phyloP scores from a whole-genome alignment of 1,140 invertebrate species.

The honey bee (Apis mellifera) region DNA sequence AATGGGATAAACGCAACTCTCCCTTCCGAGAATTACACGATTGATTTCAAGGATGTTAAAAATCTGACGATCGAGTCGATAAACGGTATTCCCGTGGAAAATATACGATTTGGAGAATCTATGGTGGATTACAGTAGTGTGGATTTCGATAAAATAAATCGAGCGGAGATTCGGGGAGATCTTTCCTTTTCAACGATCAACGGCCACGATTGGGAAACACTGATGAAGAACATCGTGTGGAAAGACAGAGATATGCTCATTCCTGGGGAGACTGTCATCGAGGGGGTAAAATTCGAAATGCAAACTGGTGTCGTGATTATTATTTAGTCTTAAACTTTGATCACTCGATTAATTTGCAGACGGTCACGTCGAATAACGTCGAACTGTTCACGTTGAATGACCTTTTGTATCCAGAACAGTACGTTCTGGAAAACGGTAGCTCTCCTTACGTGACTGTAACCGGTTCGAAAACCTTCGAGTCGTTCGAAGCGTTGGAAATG shows the following conservation, averaged over 20 bases:
- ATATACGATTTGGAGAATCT: constrained; percentile 58
- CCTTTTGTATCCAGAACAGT: constrained; percentile 67
- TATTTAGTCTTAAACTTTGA: neutral
- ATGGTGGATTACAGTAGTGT: constrained; percentile 19
- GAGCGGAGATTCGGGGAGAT: constrained; percentile 57
- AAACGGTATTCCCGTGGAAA: constrained; percentile 65
- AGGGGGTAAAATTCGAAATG: constrained; percentile 55
- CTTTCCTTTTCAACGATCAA: constrained; percentile 62
- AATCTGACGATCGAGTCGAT: constrained; percentile 62
- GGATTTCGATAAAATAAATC: constrained; percentile 65
- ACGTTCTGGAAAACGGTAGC: constrained; percentile 40
- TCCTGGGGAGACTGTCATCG: constrained; percentile 56
- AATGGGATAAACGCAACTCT: constrained; percentile 43
- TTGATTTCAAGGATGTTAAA: constrained; percentile 55
- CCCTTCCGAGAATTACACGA: neutral
- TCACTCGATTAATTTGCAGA: constrained; percentile 40
- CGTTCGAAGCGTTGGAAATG: constrained; percentile 54
- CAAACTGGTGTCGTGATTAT: neutral
- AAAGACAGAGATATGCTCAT: constrained; percentile 62
- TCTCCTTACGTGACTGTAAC: constrained; percentile 37
- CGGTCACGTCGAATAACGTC: constrained; percentile 49
- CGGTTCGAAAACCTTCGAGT: constrained; percentile 63
- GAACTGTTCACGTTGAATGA: constrained; percentile 59
- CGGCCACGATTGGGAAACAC: constrained; percentile 58
- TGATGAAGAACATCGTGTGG: constrained; percentile 66